phyloP scores from a whole-genome alignment of 1,140 invertebrate species.

The Hycleus phaleratus region DNA sequence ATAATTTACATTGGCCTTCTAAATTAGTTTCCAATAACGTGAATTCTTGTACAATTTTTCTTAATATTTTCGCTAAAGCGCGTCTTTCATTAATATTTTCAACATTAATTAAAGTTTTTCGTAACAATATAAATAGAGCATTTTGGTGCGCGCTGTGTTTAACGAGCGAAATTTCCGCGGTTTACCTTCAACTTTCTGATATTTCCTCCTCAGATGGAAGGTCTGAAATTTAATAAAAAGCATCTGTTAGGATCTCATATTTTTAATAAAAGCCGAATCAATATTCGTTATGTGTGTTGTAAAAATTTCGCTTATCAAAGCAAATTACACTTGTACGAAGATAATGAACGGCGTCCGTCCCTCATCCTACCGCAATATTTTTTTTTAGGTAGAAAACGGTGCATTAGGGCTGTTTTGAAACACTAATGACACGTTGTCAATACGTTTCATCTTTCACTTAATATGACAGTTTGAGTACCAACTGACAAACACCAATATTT shows the following conservation, averaged over 20 bases:
- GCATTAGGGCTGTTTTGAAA: constrained; percentile 16
- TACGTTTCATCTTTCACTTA: constrained; percentile 11
- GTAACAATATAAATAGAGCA: too few relatives aligned
- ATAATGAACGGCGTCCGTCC: too few relatives aligned
- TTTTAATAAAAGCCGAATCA: constrained; percentile 18
- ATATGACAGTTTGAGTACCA: constrained; percentile 4
- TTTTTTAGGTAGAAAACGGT: background rate
- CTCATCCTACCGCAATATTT: background rate
- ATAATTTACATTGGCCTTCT: constrained; percentile 8
- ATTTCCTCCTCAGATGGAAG: background rate
- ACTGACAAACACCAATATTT: background rate
- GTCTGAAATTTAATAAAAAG: constrained; percentile 17
- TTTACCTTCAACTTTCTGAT: constrained; percentile 1
- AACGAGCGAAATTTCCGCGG: background rate
- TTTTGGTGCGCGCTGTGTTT: background rate
- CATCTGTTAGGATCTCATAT: constrained; percentile 11
- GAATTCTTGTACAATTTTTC: too few relatives aligned
- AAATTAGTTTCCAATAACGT: background rate
- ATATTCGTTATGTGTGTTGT: constrained; percentile 16
- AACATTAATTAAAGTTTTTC: background rate
- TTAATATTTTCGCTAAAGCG: too few relatives aligned
- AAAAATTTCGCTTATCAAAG: constrained; percentile 19
- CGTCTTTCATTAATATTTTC: too few relatives aligned
- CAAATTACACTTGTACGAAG: constrained; percentile 2
- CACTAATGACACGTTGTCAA: constrained; percentile 18